Base-by-base conservation (phyloP, 2,888 invertebrate species). In the Syrphus vitripennis region DNA sequence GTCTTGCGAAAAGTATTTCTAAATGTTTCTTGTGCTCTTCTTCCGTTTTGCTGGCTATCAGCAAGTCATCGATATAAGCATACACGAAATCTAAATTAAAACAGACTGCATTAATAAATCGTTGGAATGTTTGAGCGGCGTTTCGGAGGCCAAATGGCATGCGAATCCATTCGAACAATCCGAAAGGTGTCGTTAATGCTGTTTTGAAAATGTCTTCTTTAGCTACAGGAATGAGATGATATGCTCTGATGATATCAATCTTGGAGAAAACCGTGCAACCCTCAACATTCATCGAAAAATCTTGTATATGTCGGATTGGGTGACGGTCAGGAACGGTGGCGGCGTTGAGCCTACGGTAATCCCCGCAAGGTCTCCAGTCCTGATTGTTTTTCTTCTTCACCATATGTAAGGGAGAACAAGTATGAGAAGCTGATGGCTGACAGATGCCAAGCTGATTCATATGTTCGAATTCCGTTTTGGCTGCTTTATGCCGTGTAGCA, bases 401-500 rank as follows among this genome's bases (percentile, higher is more conserved):
- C 12, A 34, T 34, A 12, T 34, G 34, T 4, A 34, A 34, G 10
- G 34, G 34, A 12, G 12, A 34, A 12, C 34, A 34, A 34, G 34
- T 34, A 12, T 34, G 34, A 34, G 72, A 61, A 14, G 74, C 34
- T 19, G 74, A 74, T 16, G 74, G 74, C 14, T 53, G 74, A 42
- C 74, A 74, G 29, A 63, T 74, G 7, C 53, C 50, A 10, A 63
- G 63, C 14, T 63, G 63, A 1, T 4, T 37, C 63, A 74, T 74
- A 14, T 67, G 19, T 12, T 70, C 50, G 14, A 77, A 77, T 16
- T 76, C 57, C 29, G 65, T 83, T 86, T 87, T 61, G 87, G 83
- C 76, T 80, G 88, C 63, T 72, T 81, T 80, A 67, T 61, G 50
- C 69, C 70, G 78, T 29, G 72, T 82, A 53, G 78, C 70, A 12